Percentiles rank a stretch among this genome's conserved stretches.
phyloP scores from a whole-genome alignment of 2,113 vertebrate species.

The Hippocampus comes region DNA sequence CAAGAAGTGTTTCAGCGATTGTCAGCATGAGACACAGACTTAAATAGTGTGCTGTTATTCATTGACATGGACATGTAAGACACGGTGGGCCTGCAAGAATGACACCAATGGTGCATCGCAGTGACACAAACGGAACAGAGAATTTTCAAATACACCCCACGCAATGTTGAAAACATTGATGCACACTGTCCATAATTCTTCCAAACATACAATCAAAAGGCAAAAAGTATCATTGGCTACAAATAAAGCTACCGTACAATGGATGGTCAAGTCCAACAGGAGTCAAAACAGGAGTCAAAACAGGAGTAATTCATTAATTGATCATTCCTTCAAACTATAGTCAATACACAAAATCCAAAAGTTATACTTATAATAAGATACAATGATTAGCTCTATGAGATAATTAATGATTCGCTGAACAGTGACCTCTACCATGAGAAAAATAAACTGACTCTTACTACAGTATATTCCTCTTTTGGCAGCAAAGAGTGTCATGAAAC shows the following conservation, averaged over 20 bases:
- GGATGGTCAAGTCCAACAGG: no score
- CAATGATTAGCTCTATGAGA: no score
- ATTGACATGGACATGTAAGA: conserved; percentile 9
- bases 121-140: conserved; percentile 9
- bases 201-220: no score
- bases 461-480: background rate
- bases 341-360: no score
- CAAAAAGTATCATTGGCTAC: no score
- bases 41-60: conserved; percentile 45
- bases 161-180: background rate
- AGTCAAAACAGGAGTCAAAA: no score
- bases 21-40: conserved; percentile 39
- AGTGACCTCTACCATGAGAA: background rate
- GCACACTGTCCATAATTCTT: background rate
- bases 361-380: no score
- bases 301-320: no score
- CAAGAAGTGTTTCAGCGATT: conserved; percentile 18
- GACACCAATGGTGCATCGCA: conserved; percentile 33
- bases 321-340: no score
- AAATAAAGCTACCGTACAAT: no score
- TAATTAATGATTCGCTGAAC: background rate
- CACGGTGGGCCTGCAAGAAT: background rate
- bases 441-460: background rate
- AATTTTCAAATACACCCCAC: conserved; percentile 6
- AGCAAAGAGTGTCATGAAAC: conserved; percentile 7